Evolutionary conservation across 2,888 invertebrate genomes (phyloP).

Genomic region (Vanessa cardui): DNA sequence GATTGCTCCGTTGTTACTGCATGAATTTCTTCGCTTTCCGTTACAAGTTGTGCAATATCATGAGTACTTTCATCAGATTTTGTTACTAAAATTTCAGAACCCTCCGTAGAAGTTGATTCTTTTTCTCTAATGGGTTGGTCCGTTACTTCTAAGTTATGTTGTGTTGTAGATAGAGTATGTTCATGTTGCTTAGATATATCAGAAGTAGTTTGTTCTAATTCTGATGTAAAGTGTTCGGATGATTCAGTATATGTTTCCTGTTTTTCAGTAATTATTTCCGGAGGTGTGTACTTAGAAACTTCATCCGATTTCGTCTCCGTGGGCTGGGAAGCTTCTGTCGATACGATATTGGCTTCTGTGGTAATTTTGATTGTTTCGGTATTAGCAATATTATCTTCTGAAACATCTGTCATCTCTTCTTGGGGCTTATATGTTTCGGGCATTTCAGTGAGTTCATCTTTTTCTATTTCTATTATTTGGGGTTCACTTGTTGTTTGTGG

Average conservation of each 20-base stretch:
- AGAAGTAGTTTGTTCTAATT: neutral
- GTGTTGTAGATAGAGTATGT: neutral
- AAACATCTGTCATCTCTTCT: constrained; percentile 7
- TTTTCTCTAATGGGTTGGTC: constrained; percentile 3
- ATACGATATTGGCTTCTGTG: constrained; percentile 14
- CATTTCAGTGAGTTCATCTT: constrained; percentile 5
- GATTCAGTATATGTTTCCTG: constrained; percentile 9
- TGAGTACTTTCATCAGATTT: neutral
- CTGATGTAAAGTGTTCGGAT: constrained; percentile 4
- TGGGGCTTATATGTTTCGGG: neutral
- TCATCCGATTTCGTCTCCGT: constrained; percentile 7
- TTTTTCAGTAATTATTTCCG: constrained; percentile 6
- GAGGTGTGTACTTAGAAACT: constrained; percentile 10
- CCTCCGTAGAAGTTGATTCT: neutral
- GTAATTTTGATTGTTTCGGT: neutral
- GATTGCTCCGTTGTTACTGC: neutral
- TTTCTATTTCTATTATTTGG: constrained; percentile 6
- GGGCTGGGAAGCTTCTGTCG: constrained; percentile 3
- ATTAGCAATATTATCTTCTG: neutral
- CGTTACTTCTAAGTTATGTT: neutral
- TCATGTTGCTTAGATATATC: neutral
- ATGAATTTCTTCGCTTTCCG: neutral
- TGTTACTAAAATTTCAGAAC: neutral
- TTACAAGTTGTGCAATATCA: constrained; percentile 1
- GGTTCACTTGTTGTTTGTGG: constrained; percentile 2